Percentiles rank a stretch among this genome's conserved stretches.
These are phyloP conservation scores for Sitta carolinensis DNA, from an alignment of 2,797 vertebrate species.

Conservation along the genomic window DNA sequence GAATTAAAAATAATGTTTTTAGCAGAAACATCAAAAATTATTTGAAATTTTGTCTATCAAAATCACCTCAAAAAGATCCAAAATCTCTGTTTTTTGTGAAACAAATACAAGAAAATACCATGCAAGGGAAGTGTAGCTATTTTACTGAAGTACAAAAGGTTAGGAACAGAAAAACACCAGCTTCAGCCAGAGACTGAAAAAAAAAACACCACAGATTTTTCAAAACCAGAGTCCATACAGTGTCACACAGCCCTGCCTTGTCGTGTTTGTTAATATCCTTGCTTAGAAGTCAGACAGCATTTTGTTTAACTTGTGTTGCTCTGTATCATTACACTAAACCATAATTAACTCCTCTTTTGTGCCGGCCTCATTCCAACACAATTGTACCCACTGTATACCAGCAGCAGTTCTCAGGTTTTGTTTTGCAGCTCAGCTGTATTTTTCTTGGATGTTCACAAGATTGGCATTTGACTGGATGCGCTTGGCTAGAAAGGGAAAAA, in stretches of 20 bases:
- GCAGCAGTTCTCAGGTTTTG: conserved; percentile 65
- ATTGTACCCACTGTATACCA: conserved; percentile 67
- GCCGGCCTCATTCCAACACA: conserved; percentile 68
- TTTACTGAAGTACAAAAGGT: conserved; percentile 58
- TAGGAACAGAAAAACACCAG: conserved; percentile 32
- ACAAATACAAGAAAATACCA: conserved; percentile 21
- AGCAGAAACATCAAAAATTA: not conserved
- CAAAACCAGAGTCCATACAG: conserved; percentile 56
- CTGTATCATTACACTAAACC: conserved; percentile 67
- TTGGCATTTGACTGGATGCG: conserved; percentile 88
- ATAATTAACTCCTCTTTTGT: conserved; percentile 72
- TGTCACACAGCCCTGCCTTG: conserved; percentile 57
- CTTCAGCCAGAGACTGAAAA: not conserved
- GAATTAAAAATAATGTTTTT: not conserved
- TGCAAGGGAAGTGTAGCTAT: conserved; percentile 13
- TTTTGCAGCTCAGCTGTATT: conserved; percentile 83
- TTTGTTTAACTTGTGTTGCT: conserved; percentile 70
- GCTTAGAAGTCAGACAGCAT: conserved; percentile 67
- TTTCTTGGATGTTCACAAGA: conserved; percentile 92
- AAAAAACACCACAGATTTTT: conserved; percentile 14
- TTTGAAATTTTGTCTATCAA: not conserved
- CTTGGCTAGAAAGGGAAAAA: conserved; percentile 84
- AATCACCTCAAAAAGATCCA: not conserved
- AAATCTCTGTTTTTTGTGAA: not conserved
- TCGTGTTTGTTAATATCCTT: conserved; percentile 64